phyloP scores from a whole-genome alignment of 2,888 invertebrate genomes.

The Amphiduros pacificus region DNA sequence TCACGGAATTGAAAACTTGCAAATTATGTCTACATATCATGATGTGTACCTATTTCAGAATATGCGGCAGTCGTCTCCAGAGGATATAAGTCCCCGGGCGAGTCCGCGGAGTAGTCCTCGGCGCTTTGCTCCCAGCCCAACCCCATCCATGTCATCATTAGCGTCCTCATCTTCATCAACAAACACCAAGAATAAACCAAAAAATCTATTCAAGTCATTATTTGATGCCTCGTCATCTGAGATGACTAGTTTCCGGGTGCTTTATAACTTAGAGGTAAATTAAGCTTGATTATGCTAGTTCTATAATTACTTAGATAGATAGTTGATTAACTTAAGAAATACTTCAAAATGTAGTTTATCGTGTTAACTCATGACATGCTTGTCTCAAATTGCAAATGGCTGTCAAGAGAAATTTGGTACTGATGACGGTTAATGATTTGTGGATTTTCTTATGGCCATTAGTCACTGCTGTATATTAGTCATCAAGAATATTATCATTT shows the following conservation, averaged over 20 bases:
- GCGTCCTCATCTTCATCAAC: constrained; percentile 4
- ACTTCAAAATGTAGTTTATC: too few species aligned
- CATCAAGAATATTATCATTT: too few species aligned
- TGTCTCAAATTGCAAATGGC: too few species aligned
- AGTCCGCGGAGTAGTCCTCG: constrained; percentile 53
- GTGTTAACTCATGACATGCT: too few species aligned
- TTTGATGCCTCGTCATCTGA: constrained; percentile 55
- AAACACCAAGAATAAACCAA: constrained; percentile 26
- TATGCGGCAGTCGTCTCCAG: constrained; percentile 14
- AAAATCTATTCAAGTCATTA: constrained; percentile 53
- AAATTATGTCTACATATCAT: background rate
- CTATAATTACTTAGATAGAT: too few species aligned
- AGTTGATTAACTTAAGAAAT: too few species aligned
- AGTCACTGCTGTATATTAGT: too few species aligned
- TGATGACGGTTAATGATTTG: background rate
- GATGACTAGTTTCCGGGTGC: constrained; percentile 60
- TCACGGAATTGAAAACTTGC: too few species aligned
- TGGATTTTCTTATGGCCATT: too few species aligned
- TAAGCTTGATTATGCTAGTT: too few species aligned
- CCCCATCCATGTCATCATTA: constrained; percentile 25
- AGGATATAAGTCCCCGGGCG: constrained; percentile 44
- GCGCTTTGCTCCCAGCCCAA: constrained; percentile 33
- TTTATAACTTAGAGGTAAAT: constrained; percentile 61
- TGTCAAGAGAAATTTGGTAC: too few species aligned
- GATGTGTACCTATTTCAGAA: background rate